Conservation (phyloP, 2,888 invertebrate species). For the Mythimna ferrago region DNA sequence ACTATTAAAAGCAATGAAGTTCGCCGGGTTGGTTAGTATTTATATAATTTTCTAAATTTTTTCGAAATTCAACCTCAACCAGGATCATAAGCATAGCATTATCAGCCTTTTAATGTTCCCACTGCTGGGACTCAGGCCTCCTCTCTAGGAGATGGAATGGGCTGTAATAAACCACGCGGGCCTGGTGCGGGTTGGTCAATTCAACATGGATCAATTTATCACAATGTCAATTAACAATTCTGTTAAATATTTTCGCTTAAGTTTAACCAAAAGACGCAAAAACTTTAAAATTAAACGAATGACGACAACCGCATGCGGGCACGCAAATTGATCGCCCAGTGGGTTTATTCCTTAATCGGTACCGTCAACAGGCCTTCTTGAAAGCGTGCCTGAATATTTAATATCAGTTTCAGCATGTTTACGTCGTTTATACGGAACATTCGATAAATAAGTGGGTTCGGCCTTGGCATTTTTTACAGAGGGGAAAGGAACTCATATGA, state of each 20-base stretch:
- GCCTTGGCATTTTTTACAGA: conserved; percentile 72
- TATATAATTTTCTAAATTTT: not conserved
- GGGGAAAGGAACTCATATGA: conserved; percentile 78
- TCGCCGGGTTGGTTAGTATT: no score
- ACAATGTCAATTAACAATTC: not conserved
- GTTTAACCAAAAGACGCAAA: not conserved
- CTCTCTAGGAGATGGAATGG: no score
- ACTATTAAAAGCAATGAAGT: no score
- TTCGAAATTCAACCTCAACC: not conserved
- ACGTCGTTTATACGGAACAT: conserved; percentile 67
- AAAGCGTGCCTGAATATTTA: conserved; percentile 62
- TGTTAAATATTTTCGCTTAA: not conserved
- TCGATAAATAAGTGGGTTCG: conserved; percentile 61
- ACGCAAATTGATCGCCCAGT: not conserved
- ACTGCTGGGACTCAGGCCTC: no score
- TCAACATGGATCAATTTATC: not conserved
- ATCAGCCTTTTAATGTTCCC: no score
- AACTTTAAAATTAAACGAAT: not conserved
- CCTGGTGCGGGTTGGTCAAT: no score
- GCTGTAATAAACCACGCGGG: no score
- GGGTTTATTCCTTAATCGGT: conserved; percentile 29
- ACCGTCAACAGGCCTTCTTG: conserved; percentile 33
- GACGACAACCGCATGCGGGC: conserved; percentile 1
- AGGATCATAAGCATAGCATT: not conserved
- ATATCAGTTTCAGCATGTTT: conserved; percentile 65